phyloP scores from a whole-genome alignment of 1,140 invertebrate species.

The Drosophila sucinea region DNA sequence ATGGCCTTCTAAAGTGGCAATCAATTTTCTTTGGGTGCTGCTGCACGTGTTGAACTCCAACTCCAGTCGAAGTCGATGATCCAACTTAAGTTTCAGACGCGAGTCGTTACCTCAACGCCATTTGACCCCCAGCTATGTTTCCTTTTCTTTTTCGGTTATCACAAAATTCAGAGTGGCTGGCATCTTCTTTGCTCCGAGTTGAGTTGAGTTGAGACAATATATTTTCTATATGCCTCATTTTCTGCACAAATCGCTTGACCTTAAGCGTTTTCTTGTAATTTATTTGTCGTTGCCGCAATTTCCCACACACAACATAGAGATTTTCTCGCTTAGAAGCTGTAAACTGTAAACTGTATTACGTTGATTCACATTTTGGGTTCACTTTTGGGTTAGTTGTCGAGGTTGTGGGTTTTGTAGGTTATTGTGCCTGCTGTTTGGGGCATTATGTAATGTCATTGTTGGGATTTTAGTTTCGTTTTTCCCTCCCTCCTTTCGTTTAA shows the following conservation, averaged over 20 bases:
- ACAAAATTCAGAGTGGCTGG: constrained; percentile 32
- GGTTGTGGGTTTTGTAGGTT: constrained; percentile 58
- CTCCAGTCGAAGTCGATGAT: constrained; percentile 45
- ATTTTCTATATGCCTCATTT: constrained; percentile 79
- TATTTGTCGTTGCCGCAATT: constrained; percentile 76
- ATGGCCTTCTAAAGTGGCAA: constrained; percentile 76
- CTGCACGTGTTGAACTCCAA: constrained; percentile 70
- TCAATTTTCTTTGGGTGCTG: constrained; percentile 56
- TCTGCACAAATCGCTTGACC: constrained; percentile 79
- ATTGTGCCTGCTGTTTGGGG: constrained; percentile 56
- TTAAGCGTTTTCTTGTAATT: constrained; percentile 77
- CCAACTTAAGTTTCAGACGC: constrained; percentile 37
- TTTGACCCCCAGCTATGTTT: constrained; percentile 75
- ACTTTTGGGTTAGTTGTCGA: constrained; percentile 38
- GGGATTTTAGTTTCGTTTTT: constrained; percentile 39
- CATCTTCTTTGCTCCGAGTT: constrained; percentile 35
- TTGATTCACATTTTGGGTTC: constrained; percentile 48
- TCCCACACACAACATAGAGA: constrained; percentile 51
- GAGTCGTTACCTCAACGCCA: constrained; percentile 75
- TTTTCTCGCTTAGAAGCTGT: constrained; percentile 64
- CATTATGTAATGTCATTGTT: constrained; percentile 67
- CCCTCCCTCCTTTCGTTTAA: constrained; percentile 17
- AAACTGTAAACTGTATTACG: constrained; percentile 76
- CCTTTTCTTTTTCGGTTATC: constrained; percentile 70
- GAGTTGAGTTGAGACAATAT: constrained; percentile 49